These are phyloP conservation scores for Parapsyche elsis DNA, from an alignment of 1,140 invertebrate species.

Conservation along the genomic window DNA sequence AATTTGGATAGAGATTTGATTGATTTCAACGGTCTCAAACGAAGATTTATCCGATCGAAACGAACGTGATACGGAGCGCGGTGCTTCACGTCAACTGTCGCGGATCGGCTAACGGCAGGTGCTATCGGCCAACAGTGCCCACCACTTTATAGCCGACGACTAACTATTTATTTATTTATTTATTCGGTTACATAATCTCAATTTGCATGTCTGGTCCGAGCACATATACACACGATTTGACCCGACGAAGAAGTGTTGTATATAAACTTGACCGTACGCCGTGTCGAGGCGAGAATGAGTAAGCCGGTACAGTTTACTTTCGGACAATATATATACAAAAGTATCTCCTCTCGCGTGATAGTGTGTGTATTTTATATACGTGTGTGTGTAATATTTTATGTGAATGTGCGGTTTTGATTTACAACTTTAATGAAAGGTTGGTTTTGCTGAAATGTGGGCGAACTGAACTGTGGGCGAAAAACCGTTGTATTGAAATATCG, in stretches of 20 bases:
- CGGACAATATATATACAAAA: background rate
- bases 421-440: no score
- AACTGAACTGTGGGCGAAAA: no score
- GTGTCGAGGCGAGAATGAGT: slow-evolving; percentile 23
- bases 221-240: background rate
- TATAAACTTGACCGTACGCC: slow-evolving; percentile 29
- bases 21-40: background rate
- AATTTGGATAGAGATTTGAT: background rate
- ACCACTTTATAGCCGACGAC: slow-evolving; percentile 10
- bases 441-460: no score
- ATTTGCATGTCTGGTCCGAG: slow-evolving; percentile 2
- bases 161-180: slow-evolving; percentile 22
- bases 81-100: background rate
- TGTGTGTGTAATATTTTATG: no score
- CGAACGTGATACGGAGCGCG: no score
- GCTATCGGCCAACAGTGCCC: background rate
- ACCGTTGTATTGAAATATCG: no score
- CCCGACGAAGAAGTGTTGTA: slow-evolving; percentile 1
- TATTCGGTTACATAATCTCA: background rate
- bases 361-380: background rate
- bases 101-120: background rate
- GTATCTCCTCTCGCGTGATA: background rate
- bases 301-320: background rate
- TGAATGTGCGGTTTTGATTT: no score
- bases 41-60: background rate